Conservation (phyloP, 2,888 invertebrate genomes). For the Chesias legatella region DNA sequence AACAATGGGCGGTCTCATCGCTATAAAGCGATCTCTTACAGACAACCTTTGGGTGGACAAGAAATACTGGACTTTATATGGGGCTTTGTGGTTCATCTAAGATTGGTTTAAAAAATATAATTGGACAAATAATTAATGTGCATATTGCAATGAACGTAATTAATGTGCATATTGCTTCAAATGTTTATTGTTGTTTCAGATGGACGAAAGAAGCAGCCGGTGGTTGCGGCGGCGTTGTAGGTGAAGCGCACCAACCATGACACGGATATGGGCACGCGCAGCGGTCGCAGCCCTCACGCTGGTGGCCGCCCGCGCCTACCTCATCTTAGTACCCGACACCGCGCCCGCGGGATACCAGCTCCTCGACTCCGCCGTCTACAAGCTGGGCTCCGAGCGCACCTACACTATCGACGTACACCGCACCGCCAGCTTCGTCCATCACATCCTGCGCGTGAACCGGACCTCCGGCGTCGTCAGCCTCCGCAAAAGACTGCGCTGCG, state of each 20-base stretch:
- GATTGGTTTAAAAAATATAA: no score
- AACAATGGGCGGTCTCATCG: no score
- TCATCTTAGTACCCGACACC: conserved; percentile 81
- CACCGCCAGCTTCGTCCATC: conserved; percentile 90
- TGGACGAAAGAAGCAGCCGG: conserved; percentile 49
- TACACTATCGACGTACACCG: conserved; percentile 90
- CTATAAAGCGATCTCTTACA: no score
- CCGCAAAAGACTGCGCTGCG: conserved; percentile 86
- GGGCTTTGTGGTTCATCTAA: no score
- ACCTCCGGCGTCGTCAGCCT: conserved; percentile 88
- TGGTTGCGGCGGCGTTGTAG: conserved; percentile 67
- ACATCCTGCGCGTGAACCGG: conserved; percentile 87
- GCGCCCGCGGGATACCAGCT: conserved; percentile 83
- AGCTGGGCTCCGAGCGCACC: conserved; percentile 87
- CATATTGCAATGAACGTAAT: no score
- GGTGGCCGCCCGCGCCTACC: conserved; percentile 67
- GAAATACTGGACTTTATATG: no score
- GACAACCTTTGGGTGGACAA: no score
- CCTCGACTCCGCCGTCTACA: conserved; percentile 90
- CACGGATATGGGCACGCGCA: conserved; percentile 50
- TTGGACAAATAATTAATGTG: no score
- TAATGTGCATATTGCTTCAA: not conserved
- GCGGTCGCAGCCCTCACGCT: conserved; percentile 50
- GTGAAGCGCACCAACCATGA: conserved; percentile 54
- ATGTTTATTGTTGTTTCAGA: conserved; percentile 47